phyloP scores from a whole-genome alignment of 2,888 invertebrate species.

The Drosophila testacea region DNA sequence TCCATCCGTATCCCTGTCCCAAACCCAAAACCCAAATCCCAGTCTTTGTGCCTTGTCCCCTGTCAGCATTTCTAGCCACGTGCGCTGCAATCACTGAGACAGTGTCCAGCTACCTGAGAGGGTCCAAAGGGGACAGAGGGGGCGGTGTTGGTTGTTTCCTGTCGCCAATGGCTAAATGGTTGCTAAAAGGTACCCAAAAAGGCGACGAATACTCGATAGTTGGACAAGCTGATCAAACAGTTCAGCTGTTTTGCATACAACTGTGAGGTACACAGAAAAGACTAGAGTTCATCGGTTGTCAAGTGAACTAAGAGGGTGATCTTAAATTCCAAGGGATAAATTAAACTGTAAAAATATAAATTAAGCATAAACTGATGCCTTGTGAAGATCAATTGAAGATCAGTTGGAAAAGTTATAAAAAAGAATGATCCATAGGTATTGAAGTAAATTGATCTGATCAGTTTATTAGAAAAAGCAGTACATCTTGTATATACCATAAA shows the following conservation, averaged over 20 bases:
- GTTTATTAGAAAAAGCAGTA: background rate
- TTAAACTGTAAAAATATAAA: background rate
- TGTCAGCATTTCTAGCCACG: constrained; percentile 60
- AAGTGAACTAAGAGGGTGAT: background rate
- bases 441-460: background rate
- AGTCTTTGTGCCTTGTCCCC: constrained; percentile 46
- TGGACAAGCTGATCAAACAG: constrained; percentile 67
- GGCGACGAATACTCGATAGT: constrained; percentile 76
- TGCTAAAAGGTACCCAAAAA: constrained; percentile 36
- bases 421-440: too few species aligned
- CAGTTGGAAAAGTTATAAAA: too few species aligned
- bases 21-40: constrained; percentile 9
- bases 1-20: constrained; percentile 5
- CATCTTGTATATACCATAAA: background rate
- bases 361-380: background rate
- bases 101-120: background rate
- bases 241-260: constrained; percentile 52
- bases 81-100: constrained; percentile 40
- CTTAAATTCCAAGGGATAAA: background rate
- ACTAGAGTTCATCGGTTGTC: constrained; percentile 14
- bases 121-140: background rate
- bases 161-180: constrained; percentile 53
- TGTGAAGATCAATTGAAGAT: too few species aligned
- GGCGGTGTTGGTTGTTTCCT: constrained; percentile 48
- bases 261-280: background rate